Evolutionary conservation across 2,888 invertebrate species (phyloP), one percentile per base, ranked within the genome.

Genomic region (Diarsia dahlii): DNA sequence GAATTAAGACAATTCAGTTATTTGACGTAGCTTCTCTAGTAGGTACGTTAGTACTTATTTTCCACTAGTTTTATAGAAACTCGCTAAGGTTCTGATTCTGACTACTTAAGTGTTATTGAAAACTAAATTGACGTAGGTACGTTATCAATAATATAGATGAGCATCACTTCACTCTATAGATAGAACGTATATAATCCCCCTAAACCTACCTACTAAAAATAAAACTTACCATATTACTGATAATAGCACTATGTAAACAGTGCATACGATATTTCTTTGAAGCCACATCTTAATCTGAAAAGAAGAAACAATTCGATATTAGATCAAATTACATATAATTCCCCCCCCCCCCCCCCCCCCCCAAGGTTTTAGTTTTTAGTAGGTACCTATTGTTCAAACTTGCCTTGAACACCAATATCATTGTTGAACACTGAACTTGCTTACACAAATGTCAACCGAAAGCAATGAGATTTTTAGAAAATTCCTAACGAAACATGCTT

Each of bases 231-330:
- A 90, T 89, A 90, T 73, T 68, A 89, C 75, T 67, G 88, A 79
- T 74, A 91, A 78, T 78, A 91, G 66, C 46, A 84, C 76, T 76
- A 90, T 58, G 45, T 79, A 87, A 63, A 91, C 71, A 13, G 88
- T 68, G 75, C 84, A 89, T 69, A 91, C 46, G 82, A 85, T 87
- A 76, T 89, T 74, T 75, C 82, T 89, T 56, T 86, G 85, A 69
- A 88, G 85, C 92, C 90, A 87, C 93, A 92, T 93, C 67, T 80
- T 90, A 80, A 87, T 85, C 93, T 93, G 91, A 46, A 93, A 92
- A 84, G 86, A 91, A 84, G 76, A 77, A 74, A 80, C 67, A 62
- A 18, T n/a, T n/a, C 15, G 45, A 68, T 45, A 67, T 74, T 28
- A 28, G 28, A n/a, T n/a, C n/a, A n/a, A n/a, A n/a, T n/a, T n/a